Evolutionary conservation across 2,888 invertebrate genomes (phyloP).

Genomic region (Psylliodes chrysocephalus): DNA sequence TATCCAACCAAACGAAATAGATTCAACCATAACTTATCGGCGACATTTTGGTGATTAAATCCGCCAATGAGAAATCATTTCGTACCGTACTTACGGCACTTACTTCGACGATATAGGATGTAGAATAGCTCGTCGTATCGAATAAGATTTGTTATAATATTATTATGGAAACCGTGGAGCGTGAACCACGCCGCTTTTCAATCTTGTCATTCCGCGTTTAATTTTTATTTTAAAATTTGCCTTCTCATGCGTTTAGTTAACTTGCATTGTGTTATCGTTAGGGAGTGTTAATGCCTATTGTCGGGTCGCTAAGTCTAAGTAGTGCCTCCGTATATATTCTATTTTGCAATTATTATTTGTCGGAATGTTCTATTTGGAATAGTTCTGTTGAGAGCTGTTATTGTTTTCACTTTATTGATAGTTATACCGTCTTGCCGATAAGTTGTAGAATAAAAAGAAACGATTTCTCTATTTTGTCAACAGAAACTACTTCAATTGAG

Average conservation of each 20-base stretch:
- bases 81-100: background rate
- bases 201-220: conserved; percentile 56
- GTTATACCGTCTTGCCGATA: too few relatives aligned
- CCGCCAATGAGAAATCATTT: conserved; percentile 1
- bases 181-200: conserved; percentile 56
- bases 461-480: too few relatives aligned
- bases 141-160: conserved; percentile 45
- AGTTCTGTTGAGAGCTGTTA: background rate
- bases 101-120: conserved; percentile 4
- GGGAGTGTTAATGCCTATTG: conserved; percentile 44
- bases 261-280: conserved; percentile 46
- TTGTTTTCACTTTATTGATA: background rate
- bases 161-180: conserved; percentile 59
- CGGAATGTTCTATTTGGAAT: background rate
- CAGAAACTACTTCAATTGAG: too few relatives aligned
- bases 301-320: conserved; percentile 22
- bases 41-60: background rate
- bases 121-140: conserved; percentile 12
- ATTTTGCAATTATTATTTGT: conserved; percentile 20
- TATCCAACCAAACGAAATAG: too few relatives aligned
- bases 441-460: too few relatives aligned
- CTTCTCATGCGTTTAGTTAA: conserved; percentile 55
- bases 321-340: conserved; percentile 24
- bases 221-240: conserved; percentile 58
- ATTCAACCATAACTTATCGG: too few relatives aligned